A percentile compares a stretch with the other conserved stretches of the same genome.
Conservation (phyloP, 1,140 invertebrate genomes). For the Rhizoglyphus robini region DNA sequence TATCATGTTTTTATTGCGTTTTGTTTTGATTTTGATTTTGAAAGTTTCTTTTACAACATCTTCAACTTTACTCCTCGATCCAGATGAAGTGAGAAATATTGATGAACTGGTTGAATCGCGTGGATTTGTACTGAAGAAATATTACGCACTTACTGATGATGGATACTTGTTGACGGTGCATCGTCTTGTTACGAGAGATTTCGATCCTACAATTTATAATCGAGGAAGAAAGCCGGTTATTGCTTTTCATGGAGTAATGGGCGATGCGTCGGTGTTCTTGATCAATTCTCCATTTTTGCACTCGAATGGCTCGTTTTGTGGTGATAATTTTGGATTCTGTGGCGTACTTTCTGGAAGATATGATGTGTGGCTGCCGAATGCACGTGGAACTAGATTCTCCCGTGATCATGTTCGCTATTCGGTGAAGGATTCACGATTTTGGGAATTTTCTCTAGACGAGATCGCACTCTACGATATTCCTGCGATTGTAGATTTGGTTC, state of each 20-base stretch:
- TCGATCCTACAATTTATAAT: not conserved
- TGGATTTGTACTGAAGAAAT: not conserved
- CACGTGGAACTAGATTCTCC: not conserved
- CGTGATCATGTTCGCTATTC: too few relatives aligned
- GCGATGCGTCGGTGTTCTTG: not conserved
- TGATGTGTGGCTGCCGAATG: not conserved
- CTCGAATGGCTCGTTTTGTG: not conserved
- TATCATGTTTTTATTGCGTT: too few relatives aligned
- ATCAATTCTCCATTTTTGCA: not conserved
- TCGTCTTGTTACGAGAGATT: not conserved
- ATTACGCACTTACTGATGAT: not conserved
- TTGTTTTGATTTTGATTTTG: too few relatives aligned
- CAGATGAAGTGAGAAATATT: not conserved
- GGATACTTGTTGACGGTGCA: not conserved
- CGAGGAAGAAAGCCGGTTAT: not conserved
- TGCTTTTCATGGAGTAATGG: not conserved
- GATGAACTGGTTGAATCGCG: not conserved
- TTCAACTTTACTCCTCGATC: too few relatives aligned
- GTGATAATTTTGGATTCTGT: conserved; percentile 10
- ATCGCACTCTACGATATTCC: conserved; percentile 36
- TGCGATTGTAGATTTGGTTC: conserved; percentile 37
- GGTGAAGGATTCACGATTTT: conserved; percentile 30
- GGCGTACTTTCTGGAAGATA: conserved; percentile 27
- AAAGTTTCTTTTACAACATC: too few relatives aligned
- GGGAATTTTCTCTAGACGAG: conserved; percentile 34